Evolutionary conservation across 2,888 invertebrate genomes (phyloP).

Genomic region (Catocala sponsa): DNA sequence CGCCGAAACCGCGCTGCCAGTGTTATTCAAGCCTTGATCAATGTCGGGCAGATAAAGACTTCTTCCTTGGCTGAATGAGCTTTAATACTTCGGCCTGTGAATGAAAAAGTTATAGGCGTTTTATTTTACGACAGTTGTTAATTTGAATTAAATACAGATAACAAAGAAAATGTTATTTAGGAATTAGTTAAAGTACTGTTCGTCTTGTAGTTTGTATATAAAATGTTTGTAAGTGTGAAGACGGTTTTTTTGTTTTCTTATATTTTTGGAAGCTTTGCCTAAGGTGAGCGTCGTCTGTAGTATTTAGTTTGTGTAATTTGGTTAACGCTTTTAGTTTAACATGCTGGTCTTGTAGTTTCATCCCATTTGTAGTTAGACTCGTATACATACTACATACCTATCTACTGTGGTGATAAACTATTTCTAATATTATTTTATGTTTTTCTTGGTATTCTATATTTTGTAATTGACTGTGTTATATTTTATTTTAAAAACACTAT

Average conservation of each 20-base stretch:
- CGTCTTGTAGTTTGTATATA: conserved; percentile 51
- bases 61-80: conserved; percentile 52
- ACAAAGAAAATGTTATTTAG: conserved; percentile 19
- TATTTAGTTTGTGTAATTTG: conserved; percentile 40
- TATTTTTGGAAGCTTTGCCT: conserved; percentile 61
- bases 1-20: conserved; percentile 70
- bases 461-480: neutral
- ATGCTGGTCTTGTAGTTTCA: conserved; percentile 34
- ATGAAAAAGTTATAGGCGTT: conserved; percentile 39
- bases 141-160: conserved; percentile 26
- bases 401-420: neutral
- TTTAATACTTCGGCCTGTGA: conserved; percentile 42
- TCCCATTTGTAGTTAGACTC: conserved; percentile 30
- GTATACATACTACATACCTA: conserved; percentile 9
- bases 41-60: conserved; percentile 60
- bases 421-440: conserved; percentile 4
- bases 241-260: conserved; percentile 51
- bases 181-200: conserved; percentile 25
- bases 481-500: neutral
- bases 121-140: conserved; percentile 30
- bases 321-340: conserved; percentile 31
- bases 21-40: conserved; percentile 70
- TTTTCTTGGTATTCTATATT: neutral
- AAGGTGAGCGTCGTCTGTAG: conserved; percentile 54
- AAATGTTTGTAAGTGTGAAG: conserved; percentile 55